A percentile compares a stretch with the other conserved stretches of the same genome.
phyloP scores from a whole-genome alignment of 92 coral and sea anemone genomes.

The Porites evermanni region DNA sequence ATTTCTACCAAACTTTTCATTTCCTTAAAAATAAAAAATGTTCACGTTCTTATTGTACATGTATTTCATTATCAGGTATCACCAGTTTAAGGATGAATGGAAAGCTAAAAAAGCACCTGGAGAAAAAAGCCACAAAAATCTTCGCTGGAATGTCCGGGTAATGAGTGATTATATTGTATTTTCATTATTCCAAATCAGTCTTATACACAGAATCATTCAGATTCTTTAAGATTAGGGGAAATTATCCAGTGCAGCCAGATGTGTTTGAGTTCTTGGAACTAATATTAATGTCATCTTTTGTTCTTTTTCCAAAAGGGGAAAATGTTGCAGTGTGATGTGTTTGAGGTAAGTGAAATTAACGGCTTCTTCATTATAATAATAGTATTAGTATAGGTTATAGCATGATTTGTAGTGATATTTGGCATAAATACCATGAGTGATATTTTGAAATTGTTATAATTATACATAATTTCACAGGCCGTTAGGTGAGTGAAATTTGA shows the following conservation, averaged over 20 bases:
- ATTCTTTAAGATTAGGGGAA: neutral
- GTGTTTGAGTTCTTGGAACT: too few species aligned
- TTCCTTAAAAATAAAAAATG: neutral
- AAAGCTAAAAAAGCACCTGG: conserved; percentile 92
- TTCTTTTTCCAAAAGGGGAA: conserved; percentile 65
- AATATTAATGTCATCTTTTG: neutral
- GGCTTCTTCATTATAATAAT: neutral
- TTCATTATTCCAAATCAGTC: too few species aligned
- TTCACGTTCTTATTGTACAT: neutral
- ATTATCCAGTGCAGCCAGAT: neutral
- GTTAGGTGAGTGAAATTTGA: too few species aligned
- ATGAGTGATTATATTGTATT: neutral
- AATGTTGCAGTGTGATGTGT: conserved; percentile 90
- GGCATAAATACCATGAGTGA: too few species aligned
- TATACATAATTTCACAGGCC: too few species aligned
- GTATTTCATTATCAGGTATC: conserved; percentile 59
- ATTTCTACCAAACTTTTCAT: neutral
- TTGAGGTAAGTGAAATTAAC: conserved; percentile 74
- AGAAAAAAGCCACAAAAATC: conserved; percentile 89
- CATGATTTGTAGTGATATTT: too few species aligned
- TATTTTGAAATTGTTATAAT: too few species aligned
- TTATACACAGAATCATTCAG: neutral
- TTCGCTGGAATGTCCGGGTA: conserved; percentile 97
- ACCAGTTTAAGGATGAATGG: conserved; percentile 94
- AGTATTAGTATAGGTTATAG: too few species aligned